Base-by-base conservation (phyloP, 2,797 vertebrate genomes). In the Chelon auratus region DNA sequence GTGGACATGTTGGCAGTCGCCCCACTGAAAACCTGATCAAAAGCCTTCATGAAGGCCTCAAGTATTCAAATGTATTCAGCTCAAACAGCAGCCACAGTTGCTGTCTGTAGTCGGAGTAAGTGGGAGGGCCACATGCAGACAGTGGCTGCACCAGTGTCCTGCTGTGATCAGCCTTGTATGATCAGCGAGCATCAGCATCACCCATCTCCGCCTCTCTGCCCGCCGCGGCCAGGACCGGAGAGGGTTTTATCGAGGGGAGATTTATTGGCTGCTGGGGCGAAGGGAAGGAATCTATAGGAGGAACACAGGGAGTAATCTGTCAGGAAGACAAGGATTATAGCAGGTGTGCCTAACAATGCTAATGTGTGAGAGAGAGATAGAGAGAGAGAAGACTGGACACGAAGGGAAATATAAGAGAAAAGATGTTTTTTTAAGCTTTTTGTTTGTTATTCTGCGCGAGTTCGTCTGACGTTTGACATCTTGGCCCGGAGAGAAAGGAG, bases 341-440 rank as follows among this genome's bases (percentile, higher is more conserved):
- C 89, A 91, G 89, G 89, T 92, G 90, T 87, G 88, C 75, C 79
- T 72, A 79, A 87, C 83, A 88, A 91, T 92, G 84, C 81, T 90
- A 90, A 92, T 87, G 86, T 62, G 60, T 71, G 50, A 54, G 58
- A 66, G 76, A 59, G 20, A 51, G 22, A 22, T 22, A 22, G 22
- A 22, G 22, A 22, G 64, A 39, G 68, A 58, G n/a, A 42, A 47
- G 52, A 45, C 52, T 18, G 40, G 42, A 11, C 39, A 62, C 20
- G 30, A 20, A 72, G 43, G 40, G 3, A 39, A 76, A 42, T 24
- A n/a, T n/a, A 45, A 68, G 59, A 68, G 13, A 60, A 42, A 42
- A 9, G 24, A 59, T 42, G 15, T 17, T 61, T 62, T 75, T 61
- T 40, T 50, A 17, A 57, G 14, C 15, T 40, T 42, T 11, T 17